Base-by-base conservation (phyloP, 2,113 vertebrate species). In the Poecile atricapillus region DNA sequence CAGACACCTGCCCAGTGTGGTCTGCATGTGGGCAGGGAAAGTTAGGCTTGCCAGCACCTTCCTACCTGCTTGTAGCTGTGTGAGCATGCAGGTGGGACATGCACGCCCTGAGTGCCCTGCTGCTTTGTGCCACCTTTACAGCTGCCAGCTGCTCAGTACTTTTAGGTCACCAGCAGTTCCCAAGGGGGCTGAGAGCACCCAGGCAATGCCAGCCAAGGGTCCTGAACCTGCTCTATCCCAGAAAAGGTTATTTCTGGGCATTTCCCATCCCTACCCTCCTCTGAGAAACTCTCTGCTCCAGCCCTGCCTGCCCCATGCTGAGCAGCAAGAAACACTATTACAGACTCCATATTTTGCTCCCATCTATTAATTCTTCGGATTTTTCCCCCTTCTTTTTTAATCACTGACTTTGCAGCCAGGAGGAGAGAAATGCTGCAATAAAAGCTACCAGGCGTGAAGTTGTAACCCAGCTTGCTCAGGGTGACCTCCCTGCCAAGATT, bases 371-470 rank as follows among this genome's bases (percentile, higher is more conserved):
- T 62, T 86, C 9, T 5, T 23, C n/a, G 47, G 56, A 55, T 73
- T 67, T 24, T 10, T 2, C 0, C 39, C 10, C 9, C 9, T 59
- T 64, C 33, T 68, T 65, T 92, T 91, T 93, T 65, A 95, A 94
- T 92, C 83, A 93, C 83, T 76, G 89, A 83, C 80, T 96, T 94
- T 86, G 88, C 86, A 90, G 86, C 39, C 3, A 0, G 83, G 64
- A 93, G 76, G 50, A 95, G 81, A 85, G 39, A 95, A 93, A 37
- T 31, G 67, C 80, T 0, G 33, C 70, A 92, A 76, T 91, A 92
- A 96, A 96, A 94, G 33, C 91, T 41, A 60, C 81, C 89, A 87
- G 93, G 77, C 74, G 6, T 94, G 95, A 96, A 93, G 94, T 73
- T 92, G 90, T 89, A 94, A 90, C 74, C 73, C n/a, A 76, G 25